Percentiles rank a stretch among this genome's conserved stretches.
phyloP scores from a whole-genome alignment of 2,888 invertebrate species.

The Chrysina gloriosa region DNA sequence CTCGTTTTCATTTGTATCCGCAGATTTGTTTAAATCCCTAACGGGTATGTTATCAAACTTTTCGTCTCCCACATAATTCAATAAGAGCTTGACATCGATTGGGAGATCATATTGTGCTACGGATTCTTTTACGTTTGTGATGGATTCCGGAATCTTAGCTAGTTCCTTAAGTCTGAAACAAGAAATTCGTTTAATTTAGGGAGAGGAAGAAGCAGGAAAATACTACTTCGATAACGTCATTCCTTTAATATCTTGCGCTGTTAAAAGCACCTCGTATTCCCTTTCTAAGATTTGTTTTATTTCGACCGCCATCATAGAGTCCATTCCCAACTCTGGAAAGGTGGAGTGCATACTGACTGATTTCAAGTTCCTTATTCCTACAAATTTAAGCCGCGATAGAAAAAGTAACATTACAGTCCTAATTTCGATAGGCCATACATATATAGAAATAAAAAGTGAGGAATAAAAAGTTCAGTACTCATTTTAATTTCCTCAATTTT shows the following conservation, averaged over 20 bases:
- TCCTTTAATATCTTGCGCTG: conserved; percentile 86
- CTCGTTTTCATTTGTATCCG: conserved; percentile 20
- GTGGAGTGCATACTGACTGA: conserved; percentile 77
- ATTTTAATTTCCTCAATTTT: too few species aligned
- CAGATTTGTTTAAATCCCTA: conserved; percentile 5
- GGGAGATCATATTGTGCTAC: not conserved
- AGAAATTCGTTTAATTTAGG: not conserved
- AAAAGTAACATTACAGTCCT: too few species aligned
- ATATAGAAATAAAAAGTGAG: too few species aligned
- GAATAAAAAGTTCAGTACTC: too few species aligned
- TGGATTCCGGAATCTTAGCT: conserved; percentile 59
- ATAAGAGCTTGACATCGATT: conserved; percentile 68
- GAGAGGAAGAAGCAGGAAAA: too few species aligned
- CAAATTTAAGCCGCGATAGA: too few species aligned
- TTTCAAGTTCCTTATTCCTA: conserved; percentile 76
- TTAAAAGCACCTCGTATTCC: conserved; percentile 87
- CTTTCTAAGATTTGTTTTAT: conserved; percentile 93
- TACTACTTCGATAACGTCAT: conserved; percentile 79
- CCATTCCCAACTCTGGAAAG: conserved; percentile 93
- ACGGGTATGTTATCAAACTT: conserved; percentile 57
- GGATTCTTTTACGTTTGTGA: not conserved
- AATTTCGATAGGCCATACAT: too few species aligned
- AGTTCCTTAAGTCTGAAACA: conserved; percentile 66
- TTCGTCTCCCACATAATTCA: conserved; percentile 74
- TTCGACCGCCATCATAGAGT: conserved; percentile 97